Percentiles rank a stretch among this genome's conserved stretches.
Conservation (phyloP, 2,113 vertebrate genomes). For the Podarcis raffonei region DNA sequence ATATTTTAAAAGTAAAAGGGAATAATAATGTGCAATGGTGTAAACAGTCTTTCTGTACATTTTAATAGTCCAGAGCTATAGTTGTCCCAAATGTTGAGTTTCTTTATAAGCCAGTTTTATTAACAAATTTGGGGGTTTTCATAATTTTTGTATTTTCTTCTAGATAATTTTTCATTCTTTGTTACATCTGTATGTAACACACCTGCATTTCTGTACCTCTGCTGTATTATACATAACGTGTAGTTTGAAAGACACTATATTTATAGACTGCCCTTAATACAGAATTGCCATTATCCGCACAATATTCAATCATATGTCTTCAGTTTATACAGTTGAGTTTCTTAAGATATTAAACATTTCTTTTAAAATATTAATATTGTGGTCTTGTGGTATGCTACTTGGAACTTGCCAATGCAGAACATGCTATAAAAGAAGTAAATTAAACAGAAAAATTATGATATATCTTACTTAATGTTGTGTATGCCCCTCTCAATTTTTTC, state of each 20-base stretch:
- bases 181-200: conserved; percentile 53
- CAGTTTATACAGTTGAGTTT: conserved; percentile 49
- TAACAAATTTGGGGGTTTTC: conserved; percentile 60
- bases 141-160: conserved; percentile 47
- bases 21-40: conserved; percentile 79
- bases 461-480: background rate
- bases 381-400: conserved; percentile 30
- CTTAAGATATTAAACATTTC: conserved; percentile 59
- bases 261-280: conserved; percentile 71
- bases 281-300: conserved; percentile 54
- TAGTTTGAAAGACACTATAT: conserved; percentile 69
- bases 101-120: conserved; percentile 63
- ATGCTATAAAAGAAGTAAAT: conserved; percentile 26
- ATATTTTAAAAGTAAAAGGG: conserved; percentile 76
- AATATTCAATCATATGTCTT: conserved; percentile 55
- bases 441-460: background rate
- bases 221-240: conserved; percentile 72
- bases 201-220: conserved; percentile 67
- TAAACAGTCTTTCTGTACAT: conserved; percentile 77
- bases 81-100: conserved; percentile 56
- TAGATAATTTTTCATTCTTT: conserved; percentile 30
- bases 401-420: conserved; percentile 21
- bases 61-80: conserved; percentile 72
- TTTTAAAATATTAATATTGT: conserved; percentile 43
- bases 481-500: conserved; percentile 25